Conservation (phyloP, 2,888 invertebrate genomes). For the Zaprionus bogoriensis region DNA sequence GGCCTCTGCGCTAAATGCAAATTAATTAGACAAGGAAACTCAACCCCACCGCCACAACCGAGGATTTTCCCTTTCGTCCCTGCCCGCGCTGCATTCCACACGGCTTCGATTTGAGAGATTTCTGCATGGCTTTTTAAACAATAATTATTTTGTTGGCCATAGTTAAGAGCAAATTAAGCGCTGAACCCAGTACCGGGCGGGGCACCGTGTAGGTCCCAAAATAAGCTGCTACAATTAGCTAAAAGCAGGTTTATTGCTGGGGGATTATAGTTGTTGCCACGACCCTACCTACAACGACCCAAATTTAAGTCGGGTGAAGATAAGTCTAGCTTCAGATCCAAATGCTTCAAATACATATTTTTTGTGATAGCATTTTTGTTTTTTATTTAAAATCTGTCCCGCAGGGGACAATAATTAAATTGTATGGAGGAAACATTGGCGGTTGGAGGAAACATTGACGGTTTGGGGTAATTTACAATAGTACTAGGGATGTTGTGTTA, state of each 20-base stretch:
- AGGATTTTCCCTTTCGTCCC: not conserved
- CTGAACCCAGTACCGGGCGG: slow-evolving; percentile 3
- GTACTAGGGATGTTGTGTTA: too few species aligned
- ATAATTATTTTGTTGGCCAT: slow-evolving; percentile 49
- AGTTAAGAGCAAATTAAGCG: slow-evolving; percentile 56
- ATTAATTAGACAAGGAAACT: slow-evolving; percentile 58
- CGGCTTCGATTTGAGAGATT: slow-evolving; percentile 14
- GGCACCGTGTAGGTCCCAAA: slow-evolving; percentile 51
- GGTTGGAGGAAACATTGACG: too few species aligned
- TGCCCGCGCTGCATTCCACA: not conserved
- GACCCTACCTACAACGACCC: too few species aligned
- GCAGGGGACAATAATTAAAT: too few species aligned
- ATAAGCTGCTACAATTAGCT: slow-evolving; percentile 58
- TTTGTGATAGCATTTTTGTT: too few species aligned
- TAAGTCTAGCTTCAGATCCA: too few species aligned
- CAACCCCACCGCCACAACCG: slow-evolving; percentile 21
- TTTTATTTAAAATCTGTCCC: too few species aligned
- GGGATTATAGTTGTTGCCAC: too few species aligned
- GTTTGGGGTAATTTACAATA: too few species aligned
- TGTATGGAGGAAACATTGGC: too few species aligned
- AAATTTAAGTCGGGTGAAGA: too few species aligned
- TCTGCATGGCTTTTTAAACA: slow-evolving; percentile 52
- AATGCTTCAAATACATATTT: too few species aligned
- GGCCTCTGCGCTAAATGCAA: slow-evolving; percentile 54
- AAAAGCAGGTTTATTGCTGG: slow-evolving; percentile 51